Evolutionary conservation across 2,797 vertebrate species (phyloP).

Genomic region (Falco cherrug): DNA sequence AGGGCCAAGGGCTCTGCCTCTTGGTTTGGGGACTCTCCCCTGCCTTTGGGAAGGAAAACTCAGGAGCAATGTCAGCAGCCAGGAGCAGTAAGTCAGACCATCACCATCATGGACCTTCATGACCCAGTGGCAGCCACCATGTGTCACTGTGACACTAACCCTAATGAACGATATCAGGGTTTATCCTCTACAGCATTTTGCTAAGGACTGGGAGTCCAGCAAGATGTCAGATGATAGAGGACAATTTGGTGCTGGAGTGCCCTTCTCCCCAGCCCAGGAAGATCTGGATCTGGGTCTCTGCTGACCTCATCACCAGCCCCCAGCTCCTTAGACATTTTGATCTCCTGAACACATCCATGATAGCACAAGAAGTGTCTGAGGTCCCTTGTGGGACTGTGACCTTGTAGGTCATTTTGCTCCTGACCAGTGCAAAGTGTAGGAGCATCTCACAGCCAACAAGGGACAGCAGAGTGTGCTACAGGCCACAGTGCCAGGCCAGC

Average conservation of each 20-base stretch:
- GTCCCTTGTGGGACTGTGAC: background rate
- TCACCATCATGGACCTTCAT: background rate
- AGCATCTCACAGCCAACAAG: background rate
- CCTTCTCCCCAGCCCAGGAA: background rate
- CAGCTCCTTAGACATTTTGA: background rate
- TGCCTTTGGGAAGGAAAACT: background rate
- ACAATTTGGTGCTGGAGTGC: background rate
- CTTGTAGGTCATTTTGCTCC: background rate
- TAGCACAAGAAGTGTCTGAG: background rate
- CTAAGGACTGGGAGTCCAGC: background rate
- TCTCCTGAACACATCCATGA: background rate
- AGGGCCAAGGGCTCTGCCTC: background rate
- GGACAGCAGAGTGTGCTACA: background rate
- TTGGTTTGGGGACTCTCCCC: background rate
- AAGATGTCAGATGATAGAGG: background rate
- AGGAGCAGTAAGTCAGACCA: background rate
- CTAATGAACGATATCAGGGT: background rate
- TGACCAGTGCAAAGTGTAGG: background rate
- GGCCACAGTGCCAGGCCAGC: background rate
- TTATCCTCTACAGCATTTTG: background rate
- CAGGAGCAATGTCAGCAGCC: rapidly evolving
- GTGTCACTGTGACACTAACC: background rate
- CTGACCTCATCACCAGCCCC: background rate
- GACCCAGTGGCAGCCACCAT: background rate
- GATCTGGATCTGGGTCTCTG: background rate